Evolutionary conservation across 2,113 vertebrate genomes (phyloP).

Genomic region (Seriola aureovittata): DNA sequence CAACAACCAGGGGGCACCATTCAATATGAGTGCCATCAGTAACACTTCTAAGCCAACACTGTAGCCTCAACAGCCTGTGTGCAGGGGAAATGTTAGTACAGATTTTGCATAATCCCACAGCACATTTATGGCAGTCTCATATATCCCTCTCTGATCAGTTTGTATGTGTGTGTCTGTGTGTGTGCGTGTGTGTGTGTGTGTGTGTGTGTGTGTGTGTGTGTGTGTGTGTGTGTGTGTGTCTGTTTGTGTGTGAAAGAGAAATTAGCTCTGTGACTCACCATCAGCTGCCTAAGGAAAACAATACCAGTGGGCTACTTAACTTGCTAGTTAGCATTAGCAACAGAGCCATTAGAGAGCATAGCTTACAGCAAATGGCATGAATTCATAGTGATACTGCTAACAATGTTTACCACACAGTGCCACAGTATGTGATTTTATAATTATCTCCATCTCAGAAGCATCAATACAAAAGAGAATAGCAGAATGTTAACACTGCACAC

Average conservation of each 20-base stretch:
- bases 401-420: neutral
- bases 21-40: constrained; percentile 46
- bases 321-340: constrained; percentile 2
- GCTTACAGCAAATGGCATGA: neutral
- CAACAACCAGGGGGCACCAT: constrained; percentile 29
- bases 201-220: neutral
- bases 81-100: neutral
- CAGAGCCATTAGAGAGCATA: neutral
- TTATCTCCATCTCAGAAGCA: neutral
- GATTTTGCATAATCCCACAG: neutral
- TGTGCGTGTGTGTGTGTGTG: neutral
- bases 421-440: neutral
- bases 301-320: constrained; percentile 5
- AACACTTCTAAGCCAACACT: constrained; percentile 26
- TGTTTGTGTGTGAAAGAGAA: neutral
- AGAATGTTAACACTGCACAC: neutral
- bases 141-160: neutral
- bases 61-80: neutral
- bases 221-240: neutral
- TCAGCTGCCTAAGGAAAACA: neutral
- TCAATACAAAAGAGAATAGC: too few species aligned
- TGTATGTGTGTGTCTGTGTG: neutral
- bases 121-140: constrained; percentile 1
- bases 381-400: neutral
- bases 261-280: neutral